These are phyloP conservation scores for Achroia grisella DNA, from an alignment of 1,140 invertebrate species.

Conservation along the genomic window DNA sequence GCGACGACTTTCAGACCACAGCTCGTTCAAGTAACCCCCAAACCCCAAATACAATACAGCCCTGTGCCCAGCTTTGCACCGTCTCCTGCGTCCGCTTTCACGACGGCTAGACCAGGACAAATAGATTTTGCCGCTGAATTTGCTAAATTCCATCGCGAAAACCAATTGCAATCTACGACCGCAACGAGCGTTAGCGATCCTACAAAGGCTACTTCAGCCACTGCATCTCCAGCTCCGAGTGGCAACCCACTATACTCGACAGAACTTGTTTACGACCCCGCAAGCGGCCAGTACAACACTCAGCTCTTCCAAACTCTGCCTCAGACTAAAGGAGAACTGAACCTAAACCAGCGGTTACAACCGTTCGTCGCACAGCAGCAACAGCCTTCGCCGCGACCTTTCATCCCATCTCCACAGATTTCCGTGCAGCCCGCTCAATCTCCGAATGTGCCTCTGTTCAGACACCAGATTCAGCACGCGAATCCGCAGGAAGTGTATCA, in stretches of 20 bases:
- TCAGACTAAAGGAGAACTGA: conserved; percentile 81
- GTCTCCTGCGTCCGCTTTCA: conserved; percentile 50
- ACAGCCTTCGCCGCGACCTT: conserved; percentile 43
- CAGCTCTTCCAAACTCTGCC: conserved; percentile 85
- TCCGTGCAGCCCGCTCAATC: conserved; percentile 37
- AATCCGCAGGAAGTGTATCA: conserved; percentile 81
- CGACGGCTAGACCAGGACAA: conserved; percentile 62
- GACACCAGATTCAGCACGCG: conserved; percentile 53
- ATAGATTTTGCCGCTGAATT: conserved; percentile 84
- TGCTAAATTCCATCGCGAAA: conserved; percentile 85
- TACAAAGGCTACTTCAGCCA: conserved; percentile 48
- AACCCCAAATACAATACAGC: conserved; percentile 75
- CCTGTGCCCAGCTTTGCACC: conserved; percentile 67
- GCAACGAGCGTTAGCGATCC: conserved; percentile 43
- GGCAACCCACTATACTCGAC: conserved; percentile 82
- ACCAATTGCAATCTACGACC: conserved; percentile 74
- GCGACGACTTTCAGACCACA: conserved; percentile 80
- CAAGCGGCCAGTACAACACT: conserved; percentile 86
- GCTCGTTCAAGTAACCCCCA: conserved; percentile 76
- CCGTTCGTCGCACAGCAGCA: conserved; percentile 80
- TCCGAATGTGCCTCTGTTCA: conserved; percentile 63
- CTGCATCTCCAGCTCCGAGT: conserved; percentile 41
- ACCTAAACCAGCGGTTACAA: conserved; percentile 82
- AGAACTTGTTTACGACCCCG: conserved; percentile 84
- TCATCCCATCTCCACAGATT: conserved; percentile 66